Evolutionary conservation across 2,113 vertebrate genomes (phyloP).

Genomic region (Plestiodon gilberti): DNA sequence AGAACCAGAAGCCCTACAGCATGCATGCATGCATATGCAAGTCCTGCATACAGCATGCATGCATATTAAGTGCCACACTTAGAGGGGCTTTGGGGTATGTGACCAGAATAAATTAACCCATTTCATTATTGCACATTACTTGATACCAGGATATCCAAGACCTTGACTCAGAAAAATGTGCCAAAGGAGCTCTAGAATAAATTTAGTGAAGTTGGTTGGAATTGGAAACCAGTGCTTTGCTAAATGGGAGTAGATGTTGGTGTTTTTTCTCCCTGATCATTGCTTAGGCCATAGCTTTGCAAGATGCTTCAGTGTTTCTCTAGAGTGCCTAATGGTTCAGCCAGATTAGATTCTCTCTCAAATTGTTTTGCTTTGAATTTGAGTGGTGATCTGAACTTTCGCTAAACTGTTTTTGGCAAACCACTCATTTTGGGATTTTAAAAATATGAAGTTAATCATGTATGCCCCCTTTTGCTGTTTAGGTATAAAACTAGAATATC

Average conservation of each 20-base stretch:
- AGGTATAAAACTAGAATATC: not conserved
- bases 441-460: not conserved
- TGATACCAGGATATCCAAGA: not conserved
- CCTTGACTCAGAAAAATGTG: not conserved
- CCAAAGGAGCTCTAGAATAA: not conserved
- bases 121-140: not conserved
- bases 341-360: not conserved
- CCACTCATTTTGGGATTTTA: not conserved
- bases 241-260: not conserved
- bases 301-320: not conserved
- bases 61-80: not conserved
- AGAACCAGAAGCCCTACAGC: not conserved
- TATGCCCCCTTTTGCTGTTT: not conserved
- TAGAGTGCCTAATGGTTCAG: not conserved
- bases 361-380: not conserved
- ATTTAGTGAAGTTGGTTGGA: not conserved
- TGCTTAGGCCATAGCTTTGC: not conserved
- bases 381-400: fast-evolving
- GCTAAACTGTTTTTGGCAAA: fast-evolving
- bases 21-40: not conserved
- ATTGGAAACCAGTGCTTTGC: conserved; percentile 6
- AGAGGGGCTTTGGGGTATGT: not conserved
- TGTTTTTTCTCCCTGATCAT: not conserved
- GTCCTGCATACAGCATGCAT: not conserved
- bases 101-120: not conserved